phyloP scores from a whole-genome alignment of 2,797 vertebrate species.

The Cossypha polioptera region DNA sequence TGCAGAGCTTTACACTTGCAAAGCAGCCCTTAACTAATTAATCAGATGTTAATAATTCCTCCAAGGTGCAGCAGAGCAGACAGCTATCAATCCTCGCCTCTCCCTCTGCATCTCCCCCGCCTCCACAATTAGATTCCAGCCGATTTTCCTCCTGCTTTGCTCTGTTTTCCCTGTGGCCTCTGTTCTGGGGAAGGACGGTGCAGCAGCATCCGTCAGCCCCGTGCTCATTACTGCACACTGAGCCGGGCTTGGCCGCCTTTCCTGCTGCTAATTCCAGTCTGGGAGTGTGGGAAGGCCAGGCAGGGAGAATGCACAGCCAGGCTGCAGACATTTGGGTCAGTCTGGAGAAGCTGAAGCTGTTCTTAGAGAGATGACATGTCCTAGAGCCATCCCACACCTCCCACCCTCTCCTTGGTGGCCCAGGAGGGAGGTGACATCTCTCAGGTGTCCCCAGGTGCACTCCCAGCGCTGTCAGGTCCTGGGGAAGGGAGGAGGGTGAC shows the following conservation, averaged over 20 bases:
- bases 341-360: neutral
- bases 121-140: slow-evolving; percentile 49
- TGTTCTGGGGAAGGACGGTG: neutral
- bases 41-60: slow-evolving; percentile 68
- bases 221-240: neutral
- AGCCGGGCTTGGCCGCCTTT: neutral
- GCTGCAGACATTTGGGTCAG: neutral
- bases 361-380: neutral
- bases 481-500: neutral
- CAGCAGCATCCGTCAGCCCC: neutral
- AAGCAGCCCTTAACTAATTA: slow-evolving; percentile 51
- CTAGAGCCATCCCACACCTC: rapidly evolving
- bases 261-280: neutral
- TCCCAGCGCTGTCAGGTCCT: rapidly evolving
- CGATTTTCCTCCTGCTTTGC: slow-evolving; percentile 34
- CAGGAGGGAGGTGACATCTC: neutral
- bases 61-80: slow-evolving; percentile 50
- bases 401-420: neutral
- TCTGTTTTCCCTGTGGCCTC: slow-evolving; percentile 24
- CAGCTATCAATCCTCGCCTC: slow-evolving; percentile 55
- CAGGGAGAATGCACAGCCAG: neutral
- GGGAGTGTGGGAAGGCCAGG: neutral
- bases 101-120: slow-evolving; percentile 20
- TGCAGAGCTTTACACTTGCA: neutral
- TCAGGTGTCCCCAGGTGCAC: rapidly evolving